A percentile compares a stretch with the other conserved stretches of the same genome.
Conservation (phyloP, 2,888 invertebrate species). For the Dastarcus helophoroides region DNA sequence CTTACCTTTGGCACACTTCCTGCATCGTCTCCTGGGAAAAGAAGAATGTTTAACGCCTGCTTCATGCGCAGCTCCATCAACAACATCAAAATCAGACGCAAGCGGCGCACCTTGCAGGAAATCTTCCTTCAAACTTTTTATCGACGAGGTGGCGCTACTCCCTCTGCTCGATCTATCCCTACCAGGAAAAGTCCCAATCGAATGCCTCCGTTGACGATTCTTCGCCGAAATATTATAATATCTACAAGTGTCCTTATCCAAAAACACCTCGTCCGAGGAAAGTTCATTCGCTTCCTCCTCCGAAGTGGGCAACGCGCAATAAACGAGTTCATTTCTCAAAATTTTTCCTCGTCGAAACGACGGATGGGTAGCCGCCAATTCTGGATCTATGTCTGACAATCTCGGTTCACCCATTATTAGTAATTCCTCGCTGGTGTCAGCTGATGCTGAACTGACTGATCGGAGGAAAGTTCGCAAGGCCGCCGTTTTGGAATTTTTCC, state of each 20-base stretch:
- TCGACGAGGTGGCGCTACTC: conserved; percentile 25
- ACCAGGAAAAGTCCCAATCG: conserved; percentile 50
- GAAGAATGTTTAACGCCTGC: conserved; percentile 30
- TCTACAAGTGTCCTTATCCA: conserved; percentile 40
- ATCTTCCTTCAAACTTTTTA: conserved; percentile 31
- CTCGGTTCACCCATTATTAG: conserved; percentile 59
- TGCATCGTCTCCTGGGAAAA: conserved; percentile 34
- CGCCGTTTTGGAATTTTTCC: no score
- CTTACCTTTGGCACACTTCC: conserved; percentile 31
- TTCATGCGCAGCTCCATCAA: conserved; percentile 25
- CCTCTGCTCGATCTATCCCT: conserved; percentile 33
- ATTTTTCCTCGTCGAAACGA: conserved; percentile 23
- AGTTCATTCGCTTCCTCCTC: conserved; percentile 27
- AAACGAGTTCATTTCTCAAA: conserved; percentile 22
- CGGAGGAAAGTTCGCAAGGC: conserved; percentile 40
- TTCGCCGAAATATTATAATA: conserved; percentile 41
- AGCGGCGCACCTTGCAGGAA: conserved; percentile 20
- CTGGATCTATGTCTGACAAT: conserved; percentile 56
- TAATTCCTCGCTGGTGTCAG: conserved; percentile 48
- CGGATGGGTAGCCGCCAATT: conserved; percentile 33
- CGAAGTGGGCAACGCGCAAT: conserved; percentile 27
- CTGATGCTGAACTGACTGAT: conserved; percentile 53
- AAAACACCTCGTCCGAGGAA: conserved; percentile 45
- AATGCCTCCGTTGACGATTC: conserved; percentile 45
- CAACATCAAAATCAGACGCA: conserved; percentile 10